Conservation (phyloP, 2,113 vertebrate genomes). For the Hiodon tergisus region DNA sequence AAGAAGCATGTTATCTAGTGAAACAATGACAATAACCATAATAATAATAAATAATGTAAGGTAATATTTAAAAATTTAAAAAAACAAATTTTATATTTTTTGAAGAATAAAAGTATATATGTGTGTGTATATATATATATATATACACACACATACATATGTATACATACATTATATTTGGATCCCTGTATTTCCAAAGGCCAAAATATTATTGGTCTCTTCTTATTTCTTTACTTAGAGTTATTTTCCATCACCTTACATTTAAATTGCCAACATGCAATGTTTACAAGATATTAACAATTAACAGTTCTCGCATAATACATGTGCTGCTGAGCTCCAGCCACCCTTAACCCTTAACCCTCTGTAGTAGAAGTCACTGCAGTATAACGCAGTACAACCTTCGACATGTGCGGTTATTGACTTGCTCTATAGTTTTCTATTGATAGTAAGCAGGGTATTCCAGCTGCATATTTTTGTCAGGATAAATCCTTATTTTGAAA, state of each 20-base stretch:
- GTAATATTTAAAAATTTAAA: constrained; percentile 32
- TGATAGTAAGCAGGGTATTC: no score
- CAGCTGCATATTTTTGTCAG: no score
- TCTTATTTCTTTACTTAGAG: not conserved
- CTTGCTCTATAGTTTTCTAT: no score
- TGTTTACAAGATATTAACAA: not conserved
- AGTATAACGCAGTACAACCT: no score
- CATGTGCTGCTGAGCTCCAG: no score
- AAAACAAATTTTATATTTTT: constrained; percentile 74
- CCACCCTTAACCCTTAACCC: no score
- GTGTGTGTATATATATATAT: constrained; percentile 38
- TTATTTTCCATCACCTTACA: not conserved
- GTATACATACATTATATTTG: not conserved
- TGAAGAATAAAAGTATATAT: constrained; percentile 44
- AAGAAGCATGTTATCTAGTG: constrained; percentile 63
- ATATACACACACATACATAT: not conserved
- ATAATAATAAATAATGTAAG: not conserved
- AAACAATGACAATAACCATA: not conserved
- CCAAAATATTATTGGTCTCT: not conserved
- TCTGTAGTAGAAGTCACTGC: no score
- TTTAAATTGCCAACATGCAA: not conserved
- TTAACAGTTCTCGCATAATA: not conserved
- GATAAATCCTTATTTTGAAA: no score
- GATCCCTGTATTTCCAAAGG: not conserved
- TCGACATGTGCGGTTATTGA: no score